phyloP scores from a whole-genome alignment of 2,797 vertebrate genomes.

The Micropoecilia bifurca region DNA sequence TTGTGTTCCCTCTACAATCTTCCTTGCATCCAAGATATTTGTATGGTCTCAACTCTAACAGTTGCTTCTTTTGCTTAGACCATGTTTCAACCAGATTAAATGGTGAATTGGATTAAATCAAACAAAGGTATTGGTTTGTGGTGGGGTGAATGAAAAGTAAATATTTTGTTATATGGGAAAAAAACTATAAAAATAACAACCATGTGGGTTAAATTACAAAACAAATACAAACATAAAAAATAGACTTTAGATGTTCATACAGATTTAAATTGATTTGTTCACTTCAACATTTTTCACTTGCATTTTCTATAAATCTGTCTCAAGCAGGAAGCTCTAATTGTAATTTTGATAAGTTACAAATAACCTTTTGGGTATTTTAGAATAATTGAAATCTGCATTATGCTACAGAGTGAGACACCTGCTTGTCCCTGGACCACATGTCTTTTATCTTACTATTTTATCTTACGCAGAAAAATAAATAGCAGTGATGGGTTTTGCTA shows the following conservation, averaged over 20 bases:
- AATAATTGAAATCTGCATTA: neutral
- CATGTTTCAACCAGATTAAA: constrained; percentile 46
- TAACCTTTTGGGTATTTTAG: neutral
- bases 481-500: neutral
- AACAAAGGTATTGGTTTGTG: constrained; percentile 1
- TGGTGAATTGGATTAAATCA: neutral
- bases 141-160: neutral
- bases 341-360: neutral
- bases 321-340: constrained; percentile 4
- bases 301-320: constrained; percentile 5
- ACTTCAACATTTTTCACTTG: constrained; percentile 4
- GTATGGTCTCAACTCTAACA: constrained; percentile 63
- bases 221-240: constrained; percentile 12
- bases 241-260: neutral
- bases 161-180: constrained; percentile 21
- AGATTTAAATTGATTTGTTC: neutral
- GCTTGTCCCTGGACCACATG: constrained; percentile 26
- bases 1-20: constrained; percentile 63
- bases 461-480: neutral
- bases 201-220: neutral
- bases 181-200: neutral
- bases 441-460: neutral
- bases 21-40: constrained; percentile 70
- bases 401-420: constrained; percentile 8
- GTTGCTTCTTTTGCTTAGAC: constrained; percentile 47